Percentiles rank a stretch among this genome's conserved stretches.
Evolutionary conservation across 2,113 vertebrate genomes (phyloP).

Genomic region (Sigmodon hispidus): DNA sequence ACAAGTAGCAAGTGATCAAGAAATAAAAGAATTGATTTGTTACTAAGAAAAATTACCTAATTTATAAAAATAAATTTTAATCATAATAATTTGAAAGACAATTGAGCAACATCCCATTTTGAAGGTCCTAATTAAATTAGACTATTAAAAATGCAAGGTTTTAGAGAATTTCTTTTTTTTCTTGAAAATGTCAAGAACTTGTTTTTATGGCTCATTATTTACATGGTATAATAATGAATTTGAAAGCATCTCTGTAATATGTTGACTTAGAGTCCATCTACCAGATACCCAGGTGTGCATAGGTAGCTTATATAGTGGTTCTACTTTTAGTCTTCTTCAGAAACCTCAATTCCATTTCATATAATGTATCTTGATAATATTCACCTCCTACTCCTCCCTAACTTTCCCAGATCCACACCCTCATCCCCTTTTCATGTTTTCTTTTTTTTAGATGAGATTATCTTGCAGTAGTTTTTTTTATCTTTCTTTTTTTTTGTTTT

Average conservation of each 20-base stretch:
- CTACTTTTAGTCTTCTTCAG: no score
- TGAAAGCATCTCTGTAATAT: no score
- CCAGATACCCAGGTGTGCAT: no score
- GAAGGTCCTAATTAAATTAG: conserved; percentile 55
- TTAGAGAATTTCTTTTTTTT: no score
- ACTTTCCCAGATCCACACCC: neutral
- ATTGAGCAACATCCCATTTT: conserved; percentile 68
- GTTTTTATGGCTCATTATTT: no score
- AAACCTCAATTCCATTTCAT: no score
- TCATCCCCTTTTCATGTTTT: neutral
- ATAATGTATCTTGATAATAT: neutral
- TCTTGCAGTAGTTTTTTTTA: conserved; percentile 64
- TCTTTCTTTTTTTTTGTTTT: no score
- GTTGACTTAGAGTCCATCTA: no score
- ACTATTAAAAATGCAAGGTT: neutral
- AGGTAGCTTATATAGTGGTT: no score
- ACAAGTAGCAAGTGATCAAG: neutral
- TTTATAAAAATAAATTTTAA: conserved; percentile 70
- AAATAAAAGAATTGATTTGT: neutral
- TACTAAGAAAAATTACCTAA: conserved; percentile 2
- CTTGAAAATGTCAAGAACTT: no score
- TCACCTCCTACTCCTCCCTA: neutral
- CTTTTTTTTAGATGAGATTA: neutral
- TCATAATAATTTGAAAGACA: conserved; percentile 73
- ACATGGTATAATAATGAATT: no score